A percentile compares a stretch with the other conserved stretches of the same genome.
phyloP scores from a whole-genome alignment of 37 sponge, comb jelly and placozoan species.

The Tethya wilhelma region DNA sequence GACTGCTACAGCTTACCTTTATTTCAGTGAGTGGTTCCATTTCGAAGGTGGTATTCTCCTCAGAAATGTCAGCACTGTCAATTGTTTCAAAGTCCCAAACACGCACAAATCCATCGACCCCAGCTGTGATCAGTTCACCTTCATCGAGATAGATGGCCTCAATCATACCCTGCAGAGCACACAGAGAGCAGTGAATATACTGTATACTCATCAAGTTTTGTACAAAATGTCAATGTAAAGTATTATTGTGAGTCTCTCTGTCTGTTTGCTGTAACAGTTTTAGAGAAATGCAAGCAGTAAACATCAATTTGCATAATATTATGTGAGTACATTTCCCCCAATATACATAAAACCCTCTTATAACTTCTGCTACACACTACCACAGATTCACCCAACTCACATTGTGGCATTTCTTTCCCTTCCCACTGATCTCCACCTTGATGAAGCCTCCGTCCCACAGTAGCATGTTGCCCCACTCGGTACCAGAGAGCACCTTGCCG shows the following conservation, averaged over 20 bases:
- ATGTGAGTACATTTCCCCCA: too few relatives aligned
- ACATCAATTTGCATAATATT: too few relatives aligned
- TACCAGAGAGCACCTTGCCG: slow-evolving; percentile 97
- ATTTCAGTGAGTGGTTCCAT: slow-evolving; percentile 97
- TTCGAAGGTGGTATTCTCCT: slow-evolving; percentile 92
- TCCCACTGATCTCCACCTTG: slow-evolving; percentile 92
- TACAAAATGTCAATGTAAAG: too few relatives aligned
- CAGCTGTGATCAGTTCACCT: slow-evolving; percentile 97
- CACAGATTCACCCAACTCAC: too few relatives aligned
- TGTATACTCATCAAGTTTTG: too few relatives aligned
- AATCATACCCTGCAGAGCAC: slow-evolving; percentile 68
- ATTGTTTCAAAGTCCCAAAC: slow-evolving; percentile 99
- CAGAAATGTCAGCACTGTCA: slow-evolving; percentile 97
- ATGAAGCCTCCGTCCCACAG: slow-evolving; percentile 99
- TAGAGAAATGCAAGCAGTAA: too few relatives aligned
- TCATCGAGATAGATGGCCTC: slow-evolving; percentile 95
- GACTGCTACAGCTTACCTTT: slow-evolving; percentile 51
- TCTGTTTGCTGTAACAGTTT: too few relatives aligned
- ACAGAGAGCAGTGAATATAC: background rate
- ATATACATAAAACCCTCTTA: too few relatives aligned
- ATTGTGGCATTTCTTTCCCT: slow-evolving; percentile 96
- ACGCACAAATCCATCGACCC: slow-evolving; percentile 91
- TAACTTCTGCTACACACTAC: too few relatives aligned
- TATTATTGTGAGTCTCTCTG: background rate
- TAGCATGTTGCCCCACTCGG: slow-evolving; percentile 99